A percentile compares a stretch with the other conserved stretches of the same genome.
phyloP scores from a whole-genome alignment of 1,140 invertebrate genomes.

The Scaptomyza montana region DNA sequence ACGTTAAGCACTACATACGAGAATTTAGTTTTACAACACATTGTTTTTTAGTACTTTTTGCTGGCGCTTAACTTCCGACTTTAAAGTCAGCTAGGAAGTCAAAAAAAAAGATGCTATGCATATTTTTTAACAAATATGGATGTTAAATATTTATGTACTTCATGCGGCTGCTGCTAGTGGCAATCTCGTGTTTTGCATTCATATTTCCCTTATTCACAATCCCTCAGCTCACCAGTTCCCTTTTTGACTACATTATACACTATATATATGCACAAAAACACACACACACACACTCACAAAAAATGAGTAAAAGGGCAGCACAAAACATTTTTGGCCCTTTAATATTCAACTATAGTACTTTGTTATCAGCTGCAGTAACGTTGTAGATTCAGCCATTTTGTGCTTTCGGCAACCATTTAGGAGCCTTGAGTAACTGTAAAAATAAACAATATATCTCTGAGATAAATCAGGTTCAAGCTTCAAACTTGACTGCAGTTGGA shows the following conservation, averaged over 20 bases:
- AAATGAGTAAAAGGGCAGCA: not conserved
- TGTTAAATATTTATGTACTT: constrained; percentile 48
- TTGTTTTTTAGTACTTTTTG: not conserved
- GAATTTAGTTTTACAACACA: not conserved
- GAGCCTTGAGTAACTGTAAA: not conserved
- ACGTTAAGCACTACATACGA: constrained; percentile 16
- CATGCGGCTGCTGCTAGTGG: constrained; percentile 29
- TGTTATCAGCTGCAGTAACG: constrained; percentile 7
- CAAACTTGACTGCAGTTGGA: too few species aligned
- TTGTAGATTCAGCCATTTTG: not conserved
- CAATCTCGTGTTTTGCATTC: constrained; percentile 50
- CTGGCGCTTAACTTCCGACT: not conserved
- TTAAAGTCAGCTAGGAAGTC: not conserved
- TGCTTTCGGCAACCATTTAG: not conserved
- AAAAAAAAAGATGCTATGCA: constrained; percentile 15
- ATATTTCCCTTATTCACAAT: constrained; percentile 21
- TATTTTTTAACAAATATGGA: constrained; percentile 33
- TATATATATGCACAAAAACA: not conserved
- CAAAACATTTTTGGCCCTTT: not conserved
- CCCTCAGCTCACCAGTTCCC: not conserved
- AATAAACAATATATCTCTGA: too few species aligned
- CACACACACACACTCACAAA: not conserved
- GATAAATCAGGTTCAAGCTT: too few species aligned
- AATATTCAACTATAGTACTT: constrained; percentile 5
- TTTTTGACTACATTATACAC: not conserved